Evolutionary conservation across 2,113 vertebrate species (phyloP).

Genomic region (Zootoca vivipara): DNA sequence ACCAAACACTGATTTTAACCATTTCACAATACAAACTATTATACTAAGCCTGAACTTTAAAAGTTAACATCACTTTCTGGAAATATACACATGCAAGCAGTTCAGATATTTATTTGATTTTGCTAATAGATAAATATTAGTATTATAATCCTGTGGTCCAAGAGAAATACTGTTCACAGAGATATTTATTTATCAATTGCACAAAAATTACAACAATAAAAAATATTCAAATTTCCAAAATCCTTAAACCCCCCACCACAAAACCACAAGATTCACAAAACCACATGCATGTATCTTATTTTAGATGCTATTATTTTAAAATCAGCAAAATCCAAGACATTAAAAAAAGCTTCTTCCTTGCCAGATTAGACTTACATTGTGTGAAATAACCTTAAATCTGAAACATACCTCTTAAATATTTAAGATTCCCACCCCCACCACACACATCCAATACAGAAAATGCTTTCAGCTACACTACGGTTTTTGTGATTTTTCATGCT

Average conservation of each 20-base stretch:
- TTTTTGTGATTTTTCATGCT: conserved; percentile 35
- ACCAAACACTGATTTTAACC: neutral
- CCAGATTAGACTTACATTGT: neutral
- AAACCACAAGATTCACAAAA: conserved; percentile 43
- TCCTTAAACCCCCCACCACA: neutral
- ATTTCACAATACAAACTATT: neutral
- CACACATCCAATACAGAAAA: conserved; percentile 34
- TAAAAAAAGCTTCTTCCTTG: neutral
- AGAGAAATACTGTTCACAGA: neutral
- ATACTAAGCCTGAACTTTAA: neutral
- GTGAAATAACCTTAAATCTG: conserved; percentile 36
- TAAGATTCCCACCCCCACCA: conserved; percentile 31
- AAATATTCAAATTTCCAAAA: neutral
- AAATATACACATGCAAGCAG: neutral
- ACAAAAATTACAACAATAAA: conserved; percentile 21
- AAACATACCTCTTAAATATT: conserved; percentile 43
- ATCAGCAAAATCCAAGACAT: neutral
- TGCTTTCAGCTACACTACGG: neutral
- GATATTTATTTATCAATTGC: conserved; percentile 29
- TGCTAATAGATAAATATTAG: conserved; percentile 10
- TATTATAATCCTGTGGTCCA: conserved; percentile 11
- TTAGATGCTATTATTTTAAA: conserved; percentile 20
- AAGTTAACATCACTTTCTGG: neutral
- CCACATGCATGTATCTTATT: conserved; percentile 15
- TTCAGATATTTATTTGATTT: conserved; percentile 13